phyloP scores from a whole-genome alignment of 1,140 invertebrate species.

The Antheraea pernyi region DNA sequence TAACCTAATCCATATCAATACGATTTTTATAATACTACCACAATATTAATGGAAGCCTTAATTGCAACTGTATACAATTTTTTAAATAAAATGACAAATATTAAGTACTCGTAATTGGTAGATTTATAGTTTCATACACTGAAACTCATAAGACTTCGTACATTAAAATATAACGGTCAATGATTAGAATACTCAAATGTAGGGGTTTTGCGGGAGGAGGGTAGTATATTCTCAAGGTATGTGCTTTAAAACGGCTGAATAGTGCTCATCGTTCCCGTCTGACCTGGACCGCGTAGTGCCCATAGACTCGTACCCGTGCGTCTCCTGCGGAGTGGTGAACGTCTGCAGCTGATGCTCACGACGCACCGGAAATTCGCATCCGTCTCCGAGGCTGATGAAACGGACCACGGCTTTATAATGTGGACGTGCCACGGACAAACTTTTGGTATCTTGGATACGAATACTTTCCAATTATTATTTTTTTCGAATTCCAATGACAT shows the following conservation, averaged over 20 bases:
- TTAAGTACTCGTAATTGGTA: no score
- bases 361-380: constrained; percentile 90
- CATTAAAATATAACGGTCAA: no score
- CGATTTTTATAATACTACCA: no score
- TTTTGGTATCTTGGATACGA: background rate
- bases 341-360: constrained; percentile 83
- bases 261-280: constrained; percentile 70
- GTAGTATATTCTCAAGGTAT: constrained; percentile 56
- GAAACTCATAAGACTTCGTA: no score
- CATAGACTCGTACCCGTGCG: constrained; percentile 92
- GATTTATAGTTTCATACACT: no score
- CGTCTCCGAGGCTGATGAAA: constrained; percentile 90
- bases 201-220: no score
- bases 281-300: constrained; percentile 92
- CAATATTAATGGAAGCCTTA: background rate
- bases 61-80: background rate
- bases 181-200: no score
- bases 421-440: background rate
- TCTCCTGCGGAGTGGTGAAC: constrained; percentile 71
- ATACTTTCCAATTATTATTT: no score
- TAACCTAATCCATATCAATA: no score
- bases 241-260: constrained; percentile 37
- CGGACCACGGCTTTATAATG: constrained; percentile 18
- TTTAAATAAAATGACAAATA: no score
- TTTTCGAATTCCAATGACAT: no score